Evolutionary conservation across 2,888 invertebrate genomes (phyloP).

Genomic region (Amblyjoppa fuscipennis): DNA sequence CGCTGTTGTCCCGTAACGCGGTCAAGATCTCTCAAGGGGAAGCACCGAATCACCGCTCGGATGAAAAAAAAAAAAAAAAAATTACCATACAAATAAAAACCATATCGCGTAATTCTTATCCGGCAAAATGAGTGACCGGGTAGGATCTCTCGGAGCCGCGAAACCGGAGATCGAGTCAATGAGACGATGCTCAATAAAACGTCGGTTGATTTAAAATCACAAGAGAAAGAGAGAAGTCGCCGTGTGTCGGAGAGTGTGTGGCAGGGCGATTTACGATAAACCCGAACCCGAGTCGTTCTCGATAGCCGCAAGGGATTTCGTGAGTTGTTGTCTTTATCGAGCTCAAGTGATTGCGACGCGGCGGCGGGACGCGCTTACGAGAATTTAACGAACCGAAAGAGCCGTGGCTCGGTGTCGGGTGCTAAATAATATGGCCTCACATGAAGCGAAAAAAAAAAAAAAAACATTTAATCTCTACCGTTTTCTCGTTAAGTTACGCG

Average conservation of each 20-base stretch:
- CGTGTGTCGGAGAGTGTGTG: not conserved
- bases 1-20: slow-evolving; percentile 31
- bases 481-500: not conserved
- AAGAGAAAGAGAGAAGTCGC: slow-evolving; percentile 15
- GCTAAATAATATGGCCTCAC: slow-evolving; percentile 44
- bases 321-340: slow-evolving; percentile 58
- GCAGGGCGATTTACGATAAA: slow-evolving; percentile 35
- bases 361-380: not conserved
- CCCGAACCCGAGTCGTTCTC: slow-evolving; percentile 14
- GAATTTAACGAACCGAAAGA: slow-evolving; percentile 28
- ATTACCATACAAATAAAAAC: too few species aligned
- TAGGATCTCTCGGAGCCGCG: not conserved
- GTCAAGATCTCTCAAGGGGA: slow-evolving; percentile 30
- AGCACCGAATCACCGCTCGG: not conserved
- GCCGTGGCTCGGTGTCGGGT: slow-evolving; percentile 19
- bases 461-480: not conserved
- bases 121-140: slow-evolving; percentile 36
- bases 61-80: slow-evolving; percentile 7
- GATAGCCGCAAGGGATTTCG: slow-evolving; percentile 48
- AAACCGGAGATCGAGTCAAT: slow-evolving; percentile 24
- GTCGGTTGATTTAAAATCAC: slow-evolving; percentile 58
- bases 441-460: not conserved
- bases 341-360: slow-evolving; percentile 20
- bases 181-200: slow-evolving; percentile 58
- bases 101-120: not conserved